A percentile compares a stretch with the other conserved stretches of the same genome.
Conservation (phyloP, 2,113 vertebrate species). For the Limanda limanda region DNA sequence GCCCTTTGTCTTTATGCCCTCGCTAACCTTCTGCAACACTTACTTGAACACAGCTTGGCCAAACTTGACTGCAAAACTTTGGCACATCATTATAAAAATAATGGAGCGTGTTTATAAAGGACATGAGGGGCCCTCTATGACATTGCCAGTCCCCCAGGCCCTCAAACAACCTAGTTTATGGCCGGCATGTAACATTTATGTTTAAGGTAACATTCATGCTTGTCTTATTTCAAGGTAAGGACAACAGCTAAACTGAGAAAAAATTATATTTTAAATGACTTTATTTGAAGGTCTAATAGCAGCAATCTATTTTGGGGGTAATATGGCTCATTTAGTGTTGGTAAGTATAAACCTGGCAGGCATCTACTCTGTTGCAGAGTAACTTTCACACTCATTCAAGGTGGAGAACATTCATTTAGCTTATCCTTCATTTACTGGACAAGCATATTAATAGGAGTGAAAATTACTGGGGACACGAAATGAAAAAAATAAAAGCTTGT, state of each 20-base stretch:
- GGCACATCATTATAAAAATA: slow-evolving; percentile 72
- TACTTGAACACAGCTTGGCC: slow-evolving; percentile 61
- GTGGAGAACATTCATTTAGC: slow-evolving; percentile 36
- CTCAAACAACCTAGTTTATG: slow-evolving; percentile 63
- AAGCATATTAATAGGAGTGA: slow-evolving; percentile 33
- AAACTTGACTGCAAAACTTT: slow-evolving; percentile 68
- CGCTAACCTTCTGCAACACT: slow-evolving; percentile 59
- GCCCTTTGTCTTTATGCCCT: slow-evolving; percentile 59
- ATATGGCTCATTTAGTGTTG: slow-evolving; percentile 59
- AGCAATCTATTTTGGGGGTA: slow-evolving; percentile 52
- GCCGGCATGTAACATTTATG: slow-evolving; percentile 54
- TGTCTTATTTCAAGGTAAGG: slow-evolving; percentile 70
- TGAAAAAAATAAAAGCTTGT: slow-evolving; percentile 2
- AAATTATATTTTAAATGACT: slow-evolving; percentile 56
- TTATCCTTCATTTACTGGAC: slow-evolving; percentile 42
- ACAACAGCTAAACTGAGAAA: slow-evolving; percentile 47
- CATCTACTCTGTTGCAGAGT: slow-evolving; percentile 24
- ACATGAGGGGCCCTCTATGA: slow-evolving; percentile 54
- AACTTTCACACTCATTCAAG: slow-evolving; percentile 25
- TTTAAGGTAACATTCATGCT: slow-evolving; percentile 76
- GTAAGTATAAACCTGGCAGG: slow-evolving; percentile 34
- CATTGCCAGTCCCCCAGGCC: slow-evolving; percentile 60
- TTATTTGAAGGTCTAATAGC: slow-evolving; percentile 66
- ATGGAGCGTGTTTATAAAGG: slow-evolving; percentile 67
- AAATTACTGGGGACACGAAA: slow-evolving; percentile 37